phyloP scores from a whole-genome alignment of 2,113 vertebrate genomes.

The Delphinapterus leucas region DNA sequence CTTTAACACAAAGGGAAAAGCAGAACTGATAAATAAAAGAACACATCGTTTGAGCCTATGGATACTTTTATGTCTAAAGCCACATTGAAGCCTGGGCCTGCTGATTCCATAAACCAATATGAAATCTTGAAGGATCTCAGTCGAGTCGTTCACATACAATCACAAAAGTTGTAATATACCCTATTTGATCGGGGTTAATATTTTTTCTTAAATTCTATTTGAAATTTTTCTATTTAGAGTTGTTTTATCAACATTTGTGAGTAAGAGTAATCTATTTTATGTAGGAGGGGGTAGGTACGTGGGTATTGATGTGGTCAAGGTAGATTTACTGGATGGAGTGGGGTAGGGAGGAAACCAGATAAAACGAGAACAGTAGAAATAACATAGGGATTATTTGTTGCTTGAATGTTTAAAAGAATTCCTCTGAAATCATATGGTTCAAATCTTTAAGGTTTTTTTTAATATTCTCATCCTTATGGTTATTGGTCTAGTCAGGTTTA shows the following conservation, averaged over 20 bases:
- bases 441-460: background rate
- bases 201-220: background rate
- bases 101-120: background rate
- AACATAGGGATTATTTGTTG: background rate
- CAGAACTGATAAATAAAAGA: background rate
- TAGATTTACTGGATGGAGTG: background rate
- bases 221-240: background rate
- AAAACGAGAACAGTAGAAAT: background rate
- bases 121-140: background rate
- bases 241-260: background rate
- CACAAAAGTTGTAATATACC: background rate
- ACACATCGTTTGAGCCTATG: background rate
- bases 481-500: background rate
- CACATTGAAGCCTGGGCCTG: background rate
- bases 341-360: background rate
- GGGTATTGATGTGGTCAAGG: background rate
- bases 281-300: background rate
- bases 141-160: background rate
- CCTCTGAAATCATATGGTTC: background rate
- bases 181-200: background rate
- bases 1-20: background rate
- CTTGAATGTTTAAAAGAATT: background rate
- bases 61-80: background rate
- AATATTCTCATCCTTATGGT: background rate
- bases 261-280: background rate